Evolutionary conservation across 1,140 invertebrate species (phyloP).

Genomic region (Belonocnema kinseyi): DNA sequence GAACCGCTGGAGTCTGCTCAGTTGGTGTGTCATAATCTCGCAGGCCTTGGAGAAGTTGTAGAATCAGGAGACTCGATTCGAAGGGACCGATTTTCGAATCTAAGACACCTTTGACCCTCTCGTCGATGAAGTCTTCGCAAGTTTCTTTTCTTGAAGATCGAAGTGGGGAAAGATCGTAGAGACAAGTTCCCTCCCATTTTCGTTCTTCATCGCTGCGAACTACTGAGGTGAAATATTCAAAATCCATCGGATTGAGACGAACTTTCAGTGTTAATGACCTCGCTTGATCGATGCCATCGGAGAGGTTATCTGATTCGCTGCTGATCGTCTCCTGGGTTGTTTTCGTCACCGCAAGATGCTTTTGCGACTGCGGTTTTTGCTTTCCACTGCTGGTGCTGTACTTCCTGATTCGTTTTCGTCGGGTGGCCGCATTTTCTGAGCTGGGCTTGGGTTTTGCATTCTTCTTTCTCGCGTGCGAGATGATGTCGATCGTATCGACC

Average conservation of each 20-base stretch:
- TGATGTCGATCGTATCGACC: conserved; percentile 65
- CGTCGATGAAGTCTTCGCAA: conserved; percentile 76
- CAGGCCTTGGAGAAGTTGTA: conserved; percentile 78
- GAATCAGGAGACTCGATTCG: conserved; percentile 78
- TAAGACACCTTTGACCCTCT: conserved; percentile 76
- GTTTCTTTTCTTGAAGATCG: conserved; percentile 67
- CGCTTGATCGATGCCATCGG: conserved; percentile 75
- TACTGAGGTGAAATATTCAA: conserved; percentile 80
- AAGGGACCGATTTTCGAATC: conserved; percentile 76
- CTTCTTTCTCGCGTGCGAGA: conserved; percentile 52
- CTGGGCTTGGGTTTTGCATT: conserved; percentile 40
- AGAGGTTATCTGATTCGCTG: conserved; percentile 76
- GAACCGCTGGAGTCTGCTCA: conserved; percentile 77
- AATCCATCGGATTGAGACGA: conserved; percentile 79
- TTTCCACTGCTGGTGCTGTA: conserved; percentile 36
- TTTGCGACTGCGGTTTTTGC: conserved; percentile 13
- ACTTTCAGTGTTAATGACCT: conserved; percentile 77
- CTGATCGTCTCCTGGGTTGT: conserved; percentile 54
- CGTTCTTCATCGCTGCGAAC: conserved; percentile 77
- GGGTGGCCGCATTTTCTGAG: conserved; percentile 16
- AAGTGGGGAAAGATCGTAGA: conserved; percentile 50
- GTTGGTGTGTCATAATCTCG: conserved; percentile 77
- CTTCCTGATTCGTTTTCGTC: conserved; percentile 42
- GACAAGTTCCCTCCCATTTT: conserved; percentile 49
- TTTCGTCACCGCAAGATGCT: conserved; percentile 38